A percentile compares a stretch with the other conserved stretches of the same genome.
These are phyloP conservation scores for Acanthurus tractus DNA, from an alignment of 2,797 vertebrate species.

Conservation along the genomic window DNA sequence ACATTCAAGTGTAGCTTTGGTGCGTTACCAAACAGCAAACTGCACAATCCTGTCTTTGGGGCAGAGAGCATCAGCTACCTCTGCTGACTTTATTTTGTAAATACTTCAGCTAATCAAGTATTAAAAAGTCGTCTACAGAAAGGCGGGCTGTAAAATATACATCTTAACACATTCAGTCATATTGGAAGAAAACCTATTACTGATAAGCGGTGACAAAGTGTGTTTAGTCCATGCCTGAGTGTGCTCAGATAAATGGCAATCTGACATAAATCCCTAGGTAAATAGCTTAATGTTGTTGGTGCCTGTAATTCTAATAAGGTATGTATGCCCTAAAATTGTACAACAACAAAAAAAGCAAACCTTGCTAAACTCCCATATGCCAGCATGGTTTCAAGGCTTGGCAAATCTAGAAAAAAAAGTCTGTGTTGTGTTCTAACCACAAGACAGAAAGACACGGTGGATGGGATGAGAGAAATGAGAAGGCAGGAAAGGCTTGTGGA, in stretches of 20 bases:
- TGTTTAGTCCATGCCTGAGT: slow-evolving; percentile 41
- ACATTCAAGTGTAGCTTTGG: slow-evolving; percentile 24
- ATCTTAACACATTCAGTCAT: neutral
- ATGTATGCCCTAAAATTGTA: slow-evolving; percentile 23
- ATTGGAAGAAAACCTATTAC: slow-evolving; percentile 14
- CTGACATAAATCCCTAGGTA: slow-evolving; percentile 64
- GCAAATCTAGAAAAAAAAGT: slow-evolving; percentile 4
- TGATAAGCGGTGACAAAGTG: slow-evolving; percentile 20
- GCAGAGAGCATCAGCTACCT: slow-evolving; percentile 10
- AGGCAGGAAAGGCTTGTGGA: slow-evolving; percentile 16
- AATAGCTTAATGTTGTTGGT: slow-evolving; percentile 49
- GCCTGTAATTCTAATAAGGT: slow-evolving; percentile 38
- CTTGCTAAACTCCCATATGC: slow-evolving; percentile 14
- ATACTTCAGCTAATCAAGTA: slow-evolving; percentile 10
- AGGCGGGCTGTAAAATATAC: neutral
- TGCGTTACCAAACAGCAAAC: slow-evolving; percentile 11
- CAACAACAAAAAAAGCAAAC: slow-evolving; percentile 50
- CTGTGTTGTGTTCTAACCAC: slow-evolving; percentile 1
- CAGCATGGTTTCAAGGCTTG: slow-evolving; percentile 12
- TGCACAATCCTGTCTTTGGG: neutral
- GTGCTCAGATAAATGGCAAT: slow-evolving; percentile 60
- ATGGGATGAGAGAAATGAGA: slow-evolving; percentile 24
- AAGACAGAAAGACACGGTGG: slow-evolving; percentile 17
- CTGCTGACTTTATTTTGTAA: neutral
- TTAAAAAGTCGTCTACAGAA: slow-evolving; percentile 4